Base-by-base conservation (phyloP, 1,140 invertebrate genomes). In the Diploscapter pachys region DNA sequence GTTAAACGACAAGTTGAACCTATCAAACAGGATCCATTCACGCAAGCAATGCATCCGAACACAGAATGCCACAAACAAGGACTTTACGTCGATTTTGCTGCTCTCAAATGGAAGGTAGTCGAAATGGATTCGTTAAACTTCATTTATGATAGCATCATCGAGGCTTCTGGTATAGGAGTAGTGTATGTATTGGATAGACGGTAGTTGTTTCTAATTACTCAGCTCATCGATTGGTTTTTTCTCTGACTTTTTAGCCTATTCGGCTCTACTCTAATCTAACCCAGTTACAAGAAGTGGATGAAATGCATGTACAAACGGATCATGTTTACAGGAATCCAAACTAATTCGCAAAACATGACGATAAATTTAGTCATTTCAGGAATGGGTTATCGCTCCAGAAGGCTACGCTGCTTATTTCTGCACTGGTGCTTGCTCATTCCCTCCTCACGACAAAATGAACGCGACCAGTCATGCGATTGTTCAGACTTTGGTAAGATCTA, bases 401-500 rank as follows among this genome's bases (percentile, higher is more conserved):
- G 93, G 93, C 4, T 96, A 94, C 85, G 91, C 91, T n/a, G 93
- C 94, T 0, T 94, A 92, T 86, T 96, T 93, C 85, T 96, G 94
- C 87, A 91, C 91, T 80, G 94, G 94, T 3, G 93, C 94, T 87
- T 96, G 94, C 84, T 92, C 92, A 85, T 96, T 95, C 81, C 94
- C 94, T 1, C 86, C 96, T 4, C 86, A 86, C 72, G 85, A 86
- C 8, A 92, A 93, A 92, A 93, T 86, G 92, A 96, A 96, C 87
- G 93, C 94, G 9, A 95, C 94, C 0, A 96, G 96, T 88, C 94
- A 96, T 86, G 94, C 94, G 0, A 95, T 96, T 80, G 93, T 96
- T 3, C 94, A 96, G 87, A 95, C 93, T 1, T 87, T 96, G 63
- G 93, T 95, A 6, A 92, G 9, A 9, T 54, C 9, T 1, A 53